Evolutionary conservation across 2,797 vertebrate species (phyloP), one percentile per base, ranked within the genome.

Genomic region (Acrocephalus scirpaceus): DNA sequence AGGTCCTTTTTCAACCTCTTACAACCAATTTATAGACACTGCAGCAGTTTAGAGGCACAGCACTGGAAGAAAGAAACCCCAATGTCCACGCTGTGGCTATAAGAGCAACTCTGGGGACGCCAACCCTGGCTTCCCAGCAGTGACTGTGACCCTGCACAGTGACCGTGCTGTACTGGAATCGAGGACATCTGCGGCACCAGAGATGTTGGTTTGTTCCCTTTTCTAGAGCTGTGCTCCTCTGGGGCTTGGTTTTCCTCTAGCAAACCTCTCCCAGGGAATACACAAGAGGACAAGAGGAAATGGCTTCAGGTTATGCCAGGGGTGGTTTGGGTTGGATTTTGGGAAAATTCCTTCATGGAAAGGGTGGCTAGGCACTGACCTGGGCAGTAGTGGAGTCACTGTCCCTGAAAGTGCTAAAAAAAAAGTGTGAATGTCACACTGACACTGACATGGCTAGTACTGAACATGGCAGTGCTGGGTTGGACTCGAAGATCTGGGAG

Each of bases 61-160:
- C 56, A 0, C 1, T 5, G 45, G 36, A 38, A 16, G 4, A 26
- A 47, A 53, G 18, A 45, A 69, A 53, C 32, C 26, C 51, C 7
- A 1, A 50, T 13, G 16, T 4, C 76, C 47, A 21, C 0, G 2
- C 12, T n/a, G 22, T 0, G 30, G 36, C 69, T 76, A 10, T 21
- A 50, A 29, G 29, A 65, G 15, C 44, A 62, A 8, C 2, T 17
- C 21, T 40, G 45, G 73, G 48, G 77, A 47, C 8, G 5, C 9
- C 0, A 2, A 29, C 62, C 60, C 51, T n/a, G 16, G 3, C 20
- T 36, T 8, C 14, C 47, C 16, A 69, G n/a, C 71, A 64, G 27
- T 0, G 6, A 21, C 48, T 0, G 0, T 38, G 38, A 38, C 38
- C 38, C 11, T 38, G 38, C 38, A 38, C 71, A 64, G 27, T 0